Evolutionary conservation across 2,113 vertebrate species (phyloP), one percentile per base, ranked within the genome.

Genomic region (Apodemus speciosus): DNA sequence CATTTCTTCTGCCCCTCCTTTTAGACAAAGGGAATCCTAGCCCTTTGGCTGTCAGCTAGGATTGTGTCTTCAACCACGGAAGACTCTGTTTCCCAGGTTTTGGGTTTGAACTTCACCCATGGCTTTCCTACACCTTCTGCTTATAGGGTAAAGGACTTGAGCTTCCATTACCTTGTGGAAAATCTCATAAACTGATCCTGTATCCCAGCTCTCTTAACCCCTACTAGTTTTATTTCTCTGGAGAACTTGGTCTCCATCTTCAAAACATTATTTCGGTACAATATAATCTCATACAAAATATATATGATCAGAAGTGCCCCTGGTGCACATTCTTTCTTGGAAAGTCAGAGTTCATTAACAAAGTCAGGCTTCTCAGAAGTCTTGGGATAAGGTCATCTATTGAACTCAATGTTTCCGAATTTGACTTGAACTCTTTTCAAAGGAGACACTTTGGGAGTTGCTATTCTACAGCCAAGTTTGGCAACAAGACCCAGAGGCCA

Each of bases 391-490:
- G 46, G 9, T 73, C 64, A 51, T 51, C 21, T 80, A 32, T 75
- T 85, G 64, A 92, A 43, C 38, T 88, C 56, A 51, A 32, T 49
- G 75, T 79, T 94, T 46, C 35, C 21, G 66, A 92, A 62, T 25
- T 88, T 68, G 88, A 56, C 81, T 88, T 91, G n/a, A 92, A 80
- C 30, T 88, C 64, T 92, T 90, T 92, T 88, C 46, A 68, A 90
- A 88, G 87, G 58, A 88, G 38, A 64, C 16, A 62, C 56, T 87
- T 60, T 87, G 18, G 90, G 35, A 68, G 66, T 40, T 69, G 23
- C 14, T 88, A 49, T 85, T 85, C 15, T 68, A 88, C 56, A 88
- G 9, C 38, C 40, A 49, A 56, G 13, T 43, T 88, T 90, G 71
- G 71, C 40, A 68, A 62, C 18, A 30, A 72, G 62, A 79, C 16